A percentile compares a stretch with the other conserved stretches of the same genome.
Conservation (phyloP, 1,140 invertebrate genomes). For the Drosophila mayri region DNA sequence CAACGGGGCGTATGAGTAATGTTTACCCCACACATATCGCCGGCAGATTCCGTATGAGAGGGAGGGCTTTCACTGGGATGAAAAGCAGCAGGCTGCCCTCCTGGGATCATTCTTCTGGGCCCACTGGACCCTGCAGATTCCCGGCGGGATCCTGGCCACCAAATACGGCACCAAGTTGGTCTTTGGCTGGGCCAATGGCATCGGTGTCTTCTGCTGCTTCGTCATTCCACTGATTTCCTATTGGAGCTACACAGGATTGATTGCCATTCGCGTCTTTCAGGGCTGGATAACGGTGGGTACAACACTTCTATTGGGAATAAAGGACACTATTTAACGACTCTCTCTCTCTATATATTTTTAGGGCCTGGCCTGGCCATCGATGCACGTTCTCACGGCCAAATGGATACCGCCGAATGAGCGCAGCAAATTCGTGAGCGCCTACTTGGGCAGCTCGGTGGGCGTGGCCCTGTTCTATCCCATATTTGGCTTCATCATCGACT, state of each 20-base stretch:
- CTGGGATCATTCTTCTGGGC: constrained; percentile 91
- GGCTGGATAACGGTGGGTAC: constrained; percentile 90
- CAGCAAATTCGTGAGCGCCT: constrained; percentile 90
- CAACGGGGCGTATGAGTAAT: constrained; percentile 25
- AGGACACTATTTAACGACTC: neutral
- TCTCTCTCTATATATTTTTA: constrained; percentile 80
- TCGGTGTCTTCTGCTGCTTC: constrained; percentile 89
- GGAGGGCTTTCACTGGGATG: constrained; percentile 88
- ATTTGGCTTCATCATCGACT: constrained; percentile 88
- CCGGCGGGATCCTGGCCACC: constrained; percentile 90
- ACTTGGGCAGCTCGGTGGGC: constrained; percentile 89
- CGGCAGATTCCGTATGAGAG: constrained; percentile 72
- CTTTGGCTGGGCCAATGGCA: constrained; percentile 89
- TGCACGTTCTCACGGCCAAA: constrained; percentile 91
- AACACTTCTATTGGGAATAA: neutral
- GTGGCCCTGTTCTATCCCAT: constrained; percentile 90
- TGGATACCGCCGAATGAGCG: constrained; percentile 94
- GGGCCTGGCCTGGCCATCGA: constrained; percentile 93
- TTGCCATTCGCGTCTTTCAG: constrained; percentile 89
- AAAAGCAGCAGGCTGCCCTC: constrained; percentile 88
- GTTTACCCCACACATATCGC: neutral
- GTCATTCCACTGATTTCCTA: constrained; percentile 89
- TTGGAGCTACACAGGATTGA: constrained; percentile 87
- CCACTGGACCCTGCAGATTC: constrained; percentile 90
- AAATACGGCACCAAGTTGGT: constrained; percentile 90